Conservation (phyloP, 2,888 invertebrate genomes). For the Acanthosepion esculentum region DNA sequence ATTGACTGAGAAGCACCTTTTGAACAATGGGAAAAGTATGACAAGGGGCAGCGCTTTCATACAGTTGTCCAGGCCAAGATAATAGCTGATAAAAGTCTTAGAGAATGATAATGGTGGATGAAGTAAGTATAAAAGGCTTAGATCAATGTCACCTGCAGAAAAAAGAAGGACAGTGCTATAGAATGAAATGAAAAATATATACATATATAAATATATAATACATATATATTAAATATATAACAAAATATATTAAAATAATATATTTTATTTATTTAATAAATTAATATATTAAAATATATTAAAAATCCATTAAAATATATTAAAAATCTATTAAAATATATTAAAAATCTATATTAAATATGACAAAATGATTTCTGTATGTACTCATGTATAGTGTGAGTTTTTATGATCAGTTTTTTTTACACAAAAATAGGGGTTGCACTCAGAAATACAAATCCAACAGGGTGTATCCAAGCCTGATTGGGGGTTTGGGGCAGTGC, state of each 20-base stretch:
- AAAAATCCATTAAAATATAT: no score
- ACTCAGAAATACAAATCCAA: no score
- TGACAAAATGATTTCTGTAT: no score
- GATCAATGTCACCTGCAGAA: constrained; percentile 83
- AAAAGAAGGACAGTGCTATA: constrained; percentile 38
- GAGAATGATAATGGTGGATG: constrained; percentile 83
- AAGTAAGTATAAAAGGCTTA: constrained; percentile 84
- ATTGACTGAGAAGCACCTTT: constrained; percentile 54
- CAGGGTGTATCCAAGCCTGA: no score
- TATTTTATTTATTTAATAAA: no score
- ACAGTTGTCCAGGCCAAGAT: constrained; percentile 77
- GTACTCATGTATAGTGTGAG: no score
- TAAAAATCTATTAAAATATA: no score
- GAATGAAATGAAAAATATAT: background rate
- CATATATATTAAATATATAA: background rate
- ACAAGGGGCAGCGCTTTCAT: constrained; percentile 76
- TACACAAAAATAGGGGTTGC: no score
- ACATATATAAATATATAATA: background rate
- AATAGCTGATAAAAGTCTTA: constrained; percentile 82
- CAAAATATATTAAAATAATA: background rate
- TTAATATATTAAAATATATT: no score
- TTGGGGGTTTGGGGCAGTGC: no score
- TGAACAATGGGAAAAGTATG: constrained; percentile 68
- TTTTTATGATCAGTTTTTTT: no score
- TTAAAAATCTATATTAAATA: no score